phyloP scores from a whole-genome alignment of 2,797 vertebrate genomes.

The Bradypodion pumilum region DNA sequence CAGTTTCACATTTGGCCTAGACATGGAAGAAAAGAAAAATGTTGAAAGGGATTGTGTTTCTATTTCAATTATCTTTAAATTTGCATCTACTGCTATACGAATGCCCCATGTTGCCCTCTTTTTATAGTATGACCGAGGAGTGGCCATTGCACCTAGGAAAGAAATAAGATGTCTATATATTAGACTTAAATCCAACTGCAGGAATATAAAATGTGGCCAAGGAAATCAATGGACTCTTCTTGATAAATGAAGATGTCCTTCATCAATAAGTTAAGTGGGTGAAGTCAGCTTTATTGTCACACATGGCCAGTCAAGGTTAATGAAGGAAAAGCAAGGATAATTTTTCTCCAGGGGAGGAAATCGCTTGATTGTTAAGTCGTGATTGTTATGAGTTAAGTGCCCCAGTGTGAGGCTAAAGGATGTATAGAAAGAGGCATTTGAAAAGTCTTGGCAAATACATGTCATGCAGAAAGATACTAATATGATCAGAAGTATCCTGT shows the following conservation, averaged over 20 bases:
- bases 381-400: not conserved
- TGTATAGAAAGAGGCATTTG: not conserved
- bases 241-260: not conserved
- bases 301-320: not conserved
- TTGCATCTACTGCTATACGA: not conserved
- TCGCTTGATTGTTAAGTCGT: slow-evolving; percentile 15
- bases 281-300: not conserved
- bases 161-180: not conserved
- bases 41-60: not conserved
- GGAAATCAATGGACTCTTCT: accelerated
- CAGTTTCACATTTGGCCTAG: no score
- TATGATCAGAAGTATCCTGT: slow-evolving; percentile 5
- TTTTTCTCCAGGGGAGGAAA: not conserved
- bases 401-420: not conserved
- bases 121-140: not conserved
- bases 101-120: not conserved
- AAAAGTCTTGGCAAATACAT: not conserved
- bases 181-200: not conserved
- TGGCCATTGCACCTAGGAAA: not conserved
- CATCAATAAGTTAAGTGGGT: not conserved
- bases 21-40: no score
- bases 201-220: not conserved
- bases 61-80: not conserved
- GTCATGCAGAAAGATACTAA: not conserved
- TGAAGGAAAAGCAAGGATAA: not conserved